Evolutionary conservation across 35 echinoderm and acorn worm genomes (phyloP).

Genomic region (Hemicentrotus pulcherrimus): DNA sequence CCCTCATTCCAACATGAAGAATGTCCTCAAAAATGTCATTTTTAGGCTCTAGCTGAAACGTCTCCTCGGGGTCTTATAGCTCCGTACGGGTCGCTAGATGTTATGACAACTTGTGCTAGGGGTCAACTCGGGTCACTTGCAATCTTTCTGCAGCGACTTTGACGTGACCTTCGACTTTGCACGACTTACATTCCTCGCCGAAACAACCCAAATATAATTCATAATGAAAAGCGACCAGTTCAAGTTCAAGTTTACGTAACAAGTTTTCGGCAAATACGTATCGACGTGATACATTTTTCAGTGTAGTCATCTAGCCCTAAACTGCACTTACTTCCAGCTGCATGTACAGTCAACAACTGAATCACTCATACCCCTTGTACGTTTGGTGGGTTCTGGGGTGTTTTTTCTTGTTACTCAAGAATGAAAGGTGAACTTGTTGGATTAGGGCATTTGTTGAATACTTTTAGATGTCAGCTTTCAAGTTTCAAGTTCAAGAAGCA

Average conservation of each 20-base stretch:
- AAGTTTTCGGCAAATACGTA: neutral
- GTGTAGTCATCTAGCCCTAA: neutral
- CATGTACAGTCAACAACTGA: no score
- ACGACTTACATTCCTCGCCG: neutral
- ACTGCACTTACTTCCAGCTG: neutral
- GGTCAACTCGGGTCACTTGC: neutral
- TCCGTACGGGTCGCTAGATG: slow-evolving; percentile 26
- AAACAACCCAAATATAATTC: neutral
- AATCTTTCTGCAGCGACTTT: neutral
- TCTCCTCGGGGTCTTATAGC: slow-evolving; percentile 6
- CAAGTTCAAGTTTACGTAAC: slow-evolving; percentile 2
- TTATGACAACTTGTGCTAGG: slow-evolving; percentile 44
- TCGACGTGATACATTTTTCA: neutral
- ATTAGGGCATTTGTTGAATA: no score
- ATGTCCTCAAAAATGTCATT: neutral
- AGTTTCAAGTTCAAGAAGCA: no score
- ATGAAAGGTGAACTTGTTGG: no score
- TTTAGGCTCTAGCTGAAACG: neutral
- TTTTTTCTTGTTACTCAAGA: no score
- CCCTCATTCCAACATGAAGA: no score
- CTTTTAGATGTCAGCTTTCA: no score
- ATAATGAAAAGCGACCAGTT: neutral
- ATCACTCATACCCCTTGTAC: no score
- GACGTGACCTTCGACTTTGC: neutral
- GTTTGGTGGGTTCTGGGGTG: no score